Base-by-base conservation (phyloP, 2,113 vertebrate genomes). In the Rousettus leschenaultii region DNA sequence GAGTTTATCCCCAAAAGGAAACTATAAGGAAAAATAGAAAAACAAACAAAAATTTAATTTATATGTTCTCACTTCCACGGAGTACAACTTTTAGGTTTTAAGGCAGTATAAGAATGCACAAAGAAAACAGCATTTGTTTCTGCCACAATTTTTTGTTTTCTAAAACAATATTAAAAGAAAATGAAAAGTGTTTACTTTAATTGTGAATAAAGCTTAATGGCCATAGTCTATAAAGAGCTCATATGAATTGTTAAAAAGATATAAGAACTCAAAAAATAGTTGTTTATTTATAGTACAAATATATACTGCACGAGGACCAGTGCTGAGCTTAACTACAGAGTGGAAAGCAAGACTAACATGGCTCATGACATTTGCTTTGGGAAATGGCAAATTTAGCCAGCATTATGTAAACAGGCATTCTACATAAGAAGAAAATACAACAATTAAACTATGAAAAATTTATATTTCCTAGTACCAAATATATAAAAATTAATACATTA, bases 401-500 rank as follows among this genome's bases (percentile, higher is more conserved):
- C 4, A 61, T 70, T 57, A 88, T 7, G 11, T 57, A 51, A 85
- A 84, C 7, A 77, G 48, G 38, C 26, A 79, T 87, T 79, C 79
- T 80, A 43, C 8, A 30, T 38, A 33, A 61, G 21, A 95, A 83
- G 15, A 88, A 94, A 86, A 61, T 77, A 1, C 3, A 87, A 68
- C 90, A 66, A 71, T 88, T 55, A 59, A 75, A 91, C 9, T 38
- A 59, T 61, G 24, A 61, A 59, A 74, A 73, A 33, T 22, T 43
- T 77, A 30, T 12, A 87, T 87, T 87, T 88, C 12, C 24, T 90
- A 45, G 15, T 75, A 74, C 15, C 71, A 78, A 92, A 86, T 51
- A 80, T 91, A 68, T 38, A 26, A 89, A 95, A 89, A 84, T 40
- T 68, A 68, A 86, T 89, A 33, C 59, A 38, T n/a, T 80, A 89